Evolutionary conservation across 2,888 invertebrate species (phyloP).

Genomic region (Tenthredo distinguenda): DNA sequence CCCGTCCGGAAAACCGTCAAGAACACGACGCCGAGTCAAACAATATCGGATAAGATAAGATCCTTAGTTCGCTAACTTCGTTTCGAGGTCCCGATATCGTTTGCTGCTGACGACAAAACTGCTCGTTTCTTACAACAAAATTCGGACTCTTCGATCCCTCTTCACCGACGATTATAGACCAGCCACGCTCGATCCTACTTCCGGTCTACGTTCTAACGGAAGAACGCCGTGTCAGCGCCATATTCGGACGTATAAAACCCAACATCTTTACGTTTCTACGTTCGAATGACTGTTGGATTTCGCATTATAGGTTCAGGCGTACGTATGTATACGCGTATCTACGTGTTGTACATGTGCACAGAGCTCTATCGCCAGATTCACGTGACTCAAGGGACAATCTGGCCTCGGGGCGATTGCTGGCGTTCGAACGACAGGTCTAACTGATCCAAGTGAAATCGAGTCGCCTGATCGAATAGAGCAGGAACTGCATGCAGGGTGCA

Average conservation of each 20-base stretch:
- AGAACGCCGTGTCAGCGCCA: conserved; percentile 34
- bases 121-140: conserved; percentile 23
- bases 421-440: conserved; percentile 43
- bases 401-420: conserved; percentile 43
- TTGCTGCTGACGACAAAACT: conserved; percentile 32
- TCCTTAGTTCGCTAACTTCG: conserved; percentile 23
- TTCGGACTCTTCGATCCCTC: neutral
- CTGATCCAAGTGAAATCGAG: conserved; percentile 49
- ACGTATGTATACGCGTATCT: neutral
- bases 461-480: conserved; percentile 4
- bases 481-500: conserved; percentile 14
- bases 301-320: neutral
- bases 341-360: neutral
- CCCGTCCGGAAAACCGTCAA: conserved; percentile 40
- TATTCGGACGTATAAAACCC: neutral
- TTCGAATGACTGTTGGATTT: neutral
- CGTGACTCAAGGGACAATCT: conserved; percentile 2
- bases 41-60: conserved; percentile 48
- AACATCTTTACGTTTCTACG: conserved; percentile 13
- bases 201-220: neutral
- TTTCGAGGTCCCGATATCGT: conserved; percentile 12
- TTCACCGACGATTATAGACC: conserved; percentile 12
- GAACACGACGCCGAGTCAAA: conserved; percentile 48
- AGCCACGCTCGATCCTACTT: neutral
- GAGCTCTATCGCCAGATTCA: neutral